phyloP scores from a whole-genome alignment of 1,140 invertebrate species.

The Wasmannia auropunctata region DNA sequence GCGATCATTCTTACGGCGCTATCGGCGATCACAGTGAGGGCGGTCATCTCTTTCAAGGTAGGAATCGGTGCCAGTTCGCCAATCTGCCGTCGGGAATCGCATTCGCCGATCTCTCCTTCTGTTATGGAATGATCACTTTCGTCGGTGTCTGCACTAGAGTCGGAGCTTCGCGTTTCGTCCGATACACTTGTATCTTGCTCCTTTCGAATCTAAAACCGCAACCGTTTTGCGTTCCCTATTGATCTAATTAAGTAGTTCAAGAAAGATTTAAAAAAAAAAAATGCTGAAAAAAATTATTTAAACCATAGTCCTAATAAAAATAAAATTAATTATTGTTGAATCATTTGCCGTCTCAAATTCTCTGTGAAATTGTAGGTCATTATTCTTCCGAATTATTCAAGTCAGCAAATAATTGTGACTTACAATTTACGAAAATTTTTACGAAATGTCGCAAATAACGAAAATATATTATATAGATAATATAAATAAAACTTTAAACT shows the following conservation, averaged over 20 bases:
- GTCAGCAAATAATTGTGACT: neutral
- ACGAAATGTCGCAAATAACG: neutral
- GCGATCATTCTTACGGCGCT: conserved; percentile 12
- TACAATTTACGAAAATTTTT: neutral
- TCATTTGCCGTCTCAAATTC: neutral
- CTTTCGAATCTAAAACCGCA: conserved; percentile 2
- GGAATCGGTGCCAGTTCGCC: conserved; percentile 59
- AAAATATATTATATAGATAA: neutral
- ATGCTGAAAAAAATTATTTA: neutral
- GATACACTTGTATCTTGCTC: neutral
- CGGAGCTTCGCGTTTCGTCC: neutral
- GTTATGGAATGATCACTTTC: neutral
- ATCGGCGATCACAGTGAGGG: neutral
- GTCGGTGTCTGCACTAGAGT: neutral
- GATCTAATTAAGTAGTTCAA: neutral
- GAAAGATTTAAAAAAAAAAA: neutral
- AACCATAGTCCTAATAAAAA: neutral
- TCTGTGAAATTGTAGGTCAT: neutral
- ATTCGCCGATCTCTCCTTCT: neutral
- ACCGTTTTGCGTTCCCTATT: neutral
- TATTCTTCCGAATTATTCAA: neutral
- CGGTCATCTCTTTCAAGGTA: conserved; percentile 34
- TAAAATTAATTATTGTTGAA: neutral
- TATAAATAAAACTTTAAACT: neutral
- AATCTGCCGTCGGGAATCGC: neutral